These are phyloP conservation scores for Trematomus loennbergii DNA, from an alignment of 2,113 vertebrate species.

Conservation along the genomic window DNA sequence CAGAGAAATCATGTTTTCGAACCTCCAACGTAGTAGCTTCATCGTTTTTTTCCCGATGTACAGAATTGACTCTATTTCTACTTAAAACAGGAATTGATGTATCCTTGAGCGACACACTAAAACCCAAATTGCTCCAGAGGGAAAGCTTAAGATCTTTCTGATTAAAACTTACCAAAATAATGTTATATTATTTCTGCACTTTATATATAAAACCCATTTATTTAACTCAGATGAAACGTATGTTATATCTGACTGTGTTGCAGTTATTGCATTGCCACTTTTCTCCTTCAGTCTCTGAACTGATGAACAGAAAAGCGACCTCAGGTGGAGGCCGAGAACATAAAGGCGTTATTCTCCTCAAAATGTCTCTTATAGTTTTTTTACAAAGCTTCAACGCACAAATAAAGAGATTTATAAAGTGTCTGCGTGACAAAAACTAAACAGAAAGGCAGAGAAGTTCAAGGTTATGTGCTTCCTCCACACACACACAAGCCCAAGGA, in stretches of 20 bases:
- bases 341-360: neutral
- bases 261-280: neutral
- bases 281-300: neutral
- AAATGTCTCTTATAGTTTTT: neutral
- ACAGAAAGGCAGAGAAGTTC: constrained; percentile 29
- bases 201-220: too few relatives aligned
- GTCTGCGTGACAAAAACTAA: neutral
- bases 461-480: constrained; percentile 43
- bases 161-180: neutral
- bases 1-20: neutral
- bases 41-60: neutral
- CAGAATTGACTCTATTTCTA: too few relatives aligned
- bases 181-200: neutral
- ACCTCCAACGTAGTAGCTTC: neutral
- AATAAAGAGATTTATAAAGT: neutral
- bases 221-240: too few relatives aligned
- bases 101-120: neutral
- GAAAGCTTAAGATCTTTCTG: neutral
- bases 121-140: neutral
- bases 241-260: too few relatives aligned
- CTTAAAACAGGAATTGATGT: neutral
- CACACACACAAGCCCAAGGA: constrained; percentile 42
- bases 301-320: neutral
- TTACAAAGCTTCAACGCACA: neutral
- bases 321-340: neutral